Base-by-base conservation (phyloP, 2,888 invertebrate genomes). In the Pheosia gnoma region DNA sequence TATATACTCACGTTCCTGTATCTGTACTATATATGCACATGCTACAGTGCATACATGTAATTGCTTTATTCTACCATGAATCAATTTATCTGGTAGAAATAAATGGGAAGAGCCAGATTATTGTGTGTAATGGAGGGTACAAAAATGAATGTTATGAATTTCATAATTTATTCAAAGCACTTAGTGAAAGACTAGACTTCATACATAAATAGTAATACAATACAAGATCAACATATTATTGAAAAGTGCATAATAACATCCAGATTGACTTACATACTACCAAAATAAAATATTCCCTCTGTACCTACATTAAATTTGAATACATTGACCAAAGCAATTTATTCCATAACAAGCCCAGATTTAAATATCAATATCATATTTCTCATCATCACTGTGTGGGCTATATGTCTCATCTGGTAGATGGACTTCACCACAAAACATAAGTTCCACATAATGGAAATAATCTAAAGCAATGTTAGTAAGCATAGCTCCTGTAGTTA, bases 401-500 rank as follows among this genome's bases (percentile, higher is more conserved):
- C 86, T 89, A 71, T 90, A 93, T 49, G 87, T 83, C 68, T 93
- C 93, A 72, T 91, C 93, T 61, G 88, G 91, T 51, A 90, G 75
- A 66, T 89, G 91, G 67, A 94, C 90, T 80, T 94, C 94, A 61
- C 90, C 91, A 82, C 93, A 93, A 80, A 94, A 89, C 90, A 94
- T 94, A 6, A 90, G 86, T 76, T 96, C 96, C 45, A 96, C 92
- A 84, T 94, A 95, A 62, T 94, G 90, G 67, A 96, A 93, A 85
- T 96, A 96, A 81, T 94, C 95, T 72, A 94, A 88, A 65, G 95
- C 96, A 73, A 95, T 91, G 69, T 94, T 94, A 49, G 96, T 94
- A 41, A 97, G 88, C 67, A 95, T 95, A 57, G 95, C 88, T 62
- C 96, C 96, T 51, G 96, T 95, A 38, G 95, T 93, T n/a, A 97